Evolutionary conservation across 1,140 invertebrate genomes (phyloP), one percentile per base, ranked within the genome.

Genomic region (Papilio helenus): DNA sequence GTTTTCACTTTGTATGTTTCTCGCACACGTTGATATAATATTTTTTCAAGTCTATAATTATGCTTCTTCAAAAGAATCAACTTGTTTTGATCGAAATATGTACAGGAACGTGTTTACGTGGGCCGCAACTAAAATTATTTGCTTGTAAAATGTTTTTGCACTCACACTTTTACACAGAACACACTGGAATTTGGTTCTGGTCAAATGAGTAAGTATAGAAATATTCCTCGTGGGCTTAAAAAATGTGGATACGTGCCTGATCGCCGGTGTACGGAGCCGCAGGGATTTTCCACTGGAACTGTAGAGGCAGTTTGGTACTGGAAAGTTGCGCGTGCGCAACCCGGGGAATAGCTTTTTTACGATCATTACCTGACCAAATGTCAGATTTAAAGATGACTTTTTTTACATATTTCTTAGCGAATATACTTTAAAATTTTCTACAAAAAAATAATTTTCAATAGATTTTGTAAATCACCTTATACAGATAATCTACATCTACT

Each of bases 171-270:
- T 61, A 61, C 23, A 61, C 61, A 34, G 9, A 65, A 29, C 3
- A 65, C 61, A 65, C 26, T 76, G 86, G 84, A 87, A 87, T 86
- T 83, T 49, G 81, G 18, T 82, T 86, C 84, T 86, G 86, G 83
- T 83, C 49, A 79, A 83, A 79, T 86, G 86, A 86, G 82, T 87
- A 86, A 87, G 44, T 84, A 78, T 71, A 76, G 46, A 84, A 77
- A 79, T 83, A 87, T 87, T 83, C 71, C 51, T 81, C 78, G 72
- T 81, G 74, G 55, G 78, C 51, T 77, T 76, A 74, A 77, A 76
- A 26, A 65, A 80, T 81, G 82, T 82, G 79, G 79, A 79, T 80
- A 81, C 65, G 72, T 72, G 20, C 44, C 23, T 73, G 79, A 73
- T 58, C 46, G 42, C 16, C 39, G 12, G 16, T 49, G 18, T 55